Percentiles rank a stretch among this genome's conserved stretches.
These are phyloP conservation scores for Pseudomyrmex gracilis DNA, from an alignment of 1,140 invertebrate genomes.

Conservation along the genomic window DNA sequence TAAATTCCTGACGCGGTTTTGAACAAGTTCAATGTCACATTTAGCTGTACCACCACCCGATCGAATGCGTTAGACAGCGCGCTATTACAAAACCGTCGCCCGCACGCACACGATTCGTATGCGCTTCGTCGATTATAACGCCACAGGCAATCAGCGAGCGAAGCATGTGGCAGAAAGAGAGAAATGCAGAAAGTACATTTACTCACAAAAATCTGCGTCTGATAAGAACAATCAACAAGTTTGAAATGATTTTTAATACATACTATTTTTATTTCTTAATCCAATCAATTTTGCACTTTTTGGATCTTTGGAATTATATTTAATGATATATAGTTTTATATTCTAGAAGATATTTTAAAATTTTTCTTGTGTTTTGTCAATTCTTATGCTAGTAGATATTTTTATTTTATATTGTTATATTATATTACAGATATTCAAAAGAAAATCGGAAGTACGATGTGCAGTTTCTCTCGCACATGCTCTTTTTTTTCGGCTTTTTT, in stretches of 20 bases:
- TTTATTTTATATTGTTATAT: background rate
- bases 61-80: constrained; percentile 17
- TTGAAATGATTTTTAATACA: too few relatives aligned
- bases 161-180: background rate
- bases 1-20: background rate
- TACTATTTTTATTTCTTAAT: too few relatives aligned
- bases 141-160: constrained; percentile 54
- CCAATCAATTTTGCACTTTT: too few relatives aligned
- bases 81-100: constrained; percentile 53
- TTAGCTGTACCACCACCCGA: background rate
- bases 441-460: background rate
- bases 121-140: constrained; percentile 8
- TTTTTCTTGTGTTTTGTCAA: too few relatives aligned
- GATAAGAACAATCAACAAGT: too few relatives aligned
- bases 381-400: too few relatives aligned
- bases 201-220: constrained; percentile 11
- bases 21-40: background rate
- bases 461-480: background rate
- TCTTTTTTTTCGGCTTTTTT: background rate
- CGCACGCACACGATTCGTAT: constrained; percentile 4
- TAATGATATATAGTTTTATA: too few relatives aligned
- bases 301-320: too few relatives aligned
- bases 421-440: background rate
- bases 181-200: constrained; percentile 23
- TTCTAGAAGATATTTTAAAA: too few relatives aligned